phyloP scores from a whole-genome alignment of 2,113 vertebrate genomes.

The Lichenostomus cassidix region DNA sequence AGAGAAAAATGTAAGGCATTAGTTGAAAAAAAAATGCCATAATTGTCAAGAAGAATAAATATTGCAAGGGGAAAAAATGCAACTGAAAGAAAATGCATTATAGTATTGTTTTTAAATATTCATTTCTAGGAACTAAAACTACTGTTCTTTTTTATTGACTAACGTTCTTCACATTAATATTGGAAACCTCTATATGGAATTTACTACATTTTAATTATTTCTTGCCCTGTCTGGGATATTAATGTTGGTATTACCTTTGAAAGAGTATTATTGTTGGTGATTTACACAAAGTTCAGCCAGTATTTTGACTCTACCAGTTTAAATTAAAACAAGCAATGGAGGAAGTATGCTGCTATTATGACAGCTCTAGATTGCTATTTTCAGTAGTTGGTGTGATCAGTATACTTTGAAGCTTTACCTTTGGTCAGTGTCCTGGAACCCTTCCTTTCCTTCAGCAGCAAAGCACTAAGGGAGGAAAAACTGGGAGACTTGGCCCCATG shows the following conservation, averaged over 20 bases:
- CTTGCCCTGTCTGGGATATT: constrained; percentile 61
- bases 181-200: constrained; percentile 35
- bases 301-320: constrained; percentile 43
- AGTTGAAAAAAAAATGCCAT: background rate
- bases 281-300: constrained; percentile 54
- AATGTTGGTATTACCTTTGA: constrained; percentile 67
- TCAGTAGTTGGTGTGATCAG: background rate
- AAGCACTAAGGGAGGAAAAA: background rate
- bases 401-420: constrained; percentile 16
- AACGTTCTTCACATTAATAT: constrained; percentile 53
- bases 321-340: constrained; percentile 54
- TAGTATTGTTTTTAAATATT: constrained; percentile 1
- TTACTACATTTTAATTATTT: constrained; percentile 72
- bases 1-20: constrained; percentile 9
- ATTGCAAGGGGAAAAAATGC: background rate
- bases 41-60: background rate
- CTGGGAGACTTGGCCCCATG: background rate
- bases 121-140: background rate
- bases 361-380: background rate
- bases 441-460: background rate
- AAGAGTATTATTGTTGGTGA: constrained; percentile 40
- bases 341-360: background rate
- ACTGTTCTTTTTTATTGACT: constrained; percentile 38
- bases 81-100: background rate
- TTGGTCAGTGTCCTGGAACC: constrained; percentile 3